Base-by-base conservation (phyloP, 92 coral and sea anemone genomes). In the Parazoanthus atlanticus region DNA sequence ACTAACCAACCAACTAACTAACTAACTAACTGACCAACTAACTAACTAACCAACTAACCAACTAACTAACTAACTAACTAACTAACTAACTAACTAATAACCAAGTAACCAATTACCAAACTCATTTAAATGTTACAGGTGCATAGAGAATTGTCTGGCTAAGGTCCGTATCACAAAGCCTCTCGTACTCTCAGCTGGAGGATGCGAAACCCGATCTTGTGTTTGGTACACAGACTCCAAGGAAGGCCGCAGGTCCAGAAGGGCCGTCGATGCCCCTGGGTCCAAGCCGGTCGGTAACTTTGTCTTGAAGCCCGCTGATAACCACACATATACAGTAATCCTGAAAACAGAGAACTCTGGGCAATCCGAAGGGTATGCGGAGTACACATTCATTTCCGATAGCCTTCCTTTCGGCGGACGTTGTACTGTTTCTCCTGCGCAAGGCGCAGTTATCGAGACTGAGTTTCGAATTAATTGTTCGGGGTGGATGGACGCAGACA, bases 121-220 rank as follows among this genome's bases (percentile, higher is more conserved):
- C 69, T 61, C 15, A 43, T 80, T 10, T 26, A 78, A 78, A 46
- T 28, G 28, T 84, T 70, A 41, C 87, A 84, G 87, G 79, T 84
- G 87, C 43, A 26, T 69, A 43, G 52, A 69, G 67, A 84, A 71
- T 17, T 84, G 87, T 70, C 67, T 69, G 17, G 34, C 78, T 0
- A 84, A 84, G 67, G 49, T 84, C 3, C 77, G 36, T 6, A 41
- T 71, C 31, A 41, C 87, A 21, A 47, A 43, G 15, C 78, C 78
- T n/a, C 31, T 84, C 17, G 78, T 36, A 15, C 87, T 84, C 29
- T 52, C 49, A 23, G 87, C 87, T 46, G 65, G n/a, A 2, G 87
- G 87, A 17, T 84, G 87, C 29, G 43, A 84, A 84, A 84, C 70
- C 46, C 66, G 70, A n/a, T 84, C 87, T 58, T 84, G 87, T 41